These are phyloP conservation scores for Rhyzopertha dominica DNA, from an alignment of 1,140 invertebrate genomes.

Conservation along the genomic window DNA sequence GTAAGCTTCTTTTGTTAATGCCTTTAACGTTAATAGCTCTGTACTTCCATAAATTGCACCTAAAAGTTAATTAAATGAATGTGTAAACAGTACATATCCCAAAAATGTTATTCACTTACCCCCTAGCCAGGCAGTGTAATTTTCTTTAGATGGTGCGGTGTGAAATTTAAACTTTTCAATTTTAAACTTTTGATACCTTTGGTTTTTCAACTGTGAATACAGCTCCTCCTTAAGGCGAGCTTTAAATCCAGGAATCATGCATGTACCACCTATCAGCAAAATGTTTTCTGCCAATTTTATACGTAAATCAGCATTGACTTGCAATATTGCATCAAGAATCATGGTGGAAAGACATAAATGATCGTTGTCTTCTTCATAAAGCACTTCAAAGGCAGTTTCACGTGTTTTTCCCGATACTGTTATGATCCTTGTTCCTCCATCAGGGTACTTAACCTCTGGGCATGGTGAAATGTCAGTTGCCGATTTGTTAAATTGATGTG, in stretches of 20 bases:
- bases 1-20: slow-evolving; percentile 71
- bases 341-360: slow-evolving; percentile 78
- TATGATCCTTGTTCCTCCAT: slow-evolving; percentile 56
- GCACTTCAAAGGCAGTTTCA: slow-evolving; percentile 73
- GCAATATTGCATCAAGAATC: slow-evolving; percentile 72
- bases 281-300: slow-evolving; percentile 72
- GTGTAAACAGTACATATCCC: slow-evolving; percentile 11
- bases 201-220: slow-evolving; percentile 56
- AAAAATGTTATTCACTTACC: slow-evolving; percentile 46
- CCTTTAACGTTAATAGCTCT: slow-evolving; percentile 68
- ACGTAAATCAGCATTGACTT: slow-evolving; percentile 71
- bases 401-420: slow-evolving; percentile 66
- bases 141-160: slow-evolving; percentile 70
- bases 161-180: slow-evolving; percentile 74
- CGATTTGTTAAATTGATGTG: slow-evolving; percentile 52
- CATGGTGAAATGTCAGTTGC: slow-evolving; percentile 47
- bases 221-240: slow-evolving; percentile 70
- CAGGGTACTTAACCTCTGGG: slow-evolving; percentile 66
- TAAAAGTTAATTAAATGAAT: slow-evolving; percentile 39
- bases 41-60: slow-evolving; percentile 80
- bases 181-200: slow-evolving; percentile 61
- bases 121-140: slow-evolving; percentile 82
- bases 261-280: slow-evolving; percentile 77
- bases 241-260: slow-evolving; percentile 74
- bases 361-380: slow-evolving; percentile 83